phyloP scores from a whole-genome alignment of 2,113 vertebrate species.

The Hippolais icterina region DNA sequence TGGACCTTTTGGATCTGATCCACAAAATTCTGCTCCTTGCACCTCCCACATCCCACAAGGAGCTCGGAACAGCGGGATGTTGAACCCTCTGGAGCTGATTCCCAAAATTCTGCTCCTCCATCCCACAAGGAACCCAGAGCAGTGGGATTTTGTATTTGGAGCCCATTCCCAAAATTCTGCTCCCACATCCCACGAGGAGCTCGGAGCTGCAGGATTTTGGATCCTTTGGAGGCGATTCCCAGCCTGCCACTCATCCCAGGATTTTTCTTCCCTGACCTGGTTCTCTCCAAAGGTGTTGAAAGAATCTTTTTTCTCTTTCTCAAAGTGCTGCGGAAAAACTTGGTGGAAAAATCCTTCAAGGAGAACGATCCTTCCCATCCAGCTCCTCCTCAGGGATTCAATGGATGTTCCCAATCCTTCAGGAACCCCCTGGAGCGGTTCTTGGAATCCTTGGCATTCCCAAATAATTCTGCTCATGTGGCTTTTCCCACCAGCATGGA shows the following conservation, averaged over 20 bases:
- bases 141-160: fast-evolving
- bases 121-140: fast-evolving
- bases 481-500: not conserved
- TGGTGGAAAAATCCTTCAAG: not conserved
- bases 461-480: not conserved
- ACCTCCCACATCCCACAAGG: too few relatives aligned
- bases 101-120: too few relatives aligned
- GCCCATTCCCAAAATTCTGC: fast-evolving
- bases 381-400: not conserved
- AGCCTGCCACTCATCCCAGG: not conserved
- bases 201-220: fast-evolving
- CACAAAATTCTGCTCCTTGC: too few relatives aligned
- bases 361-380: not conserved
- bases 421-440: not conserved
- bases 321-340: not conserved
- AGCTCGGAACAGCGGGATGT: too few relatives aligned
- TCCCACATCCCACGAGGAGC: not conserved
- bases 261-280: not conserved
- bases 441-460: not conserved
- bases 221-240: not conserved
- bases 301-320: not conserved
- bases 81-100: too few relatives aligned
- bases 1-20: too few relatives aligned
- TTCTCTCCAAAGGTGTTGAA: not conserved
- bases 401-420: not conserved